A percentile compares a stretch with the other conserved stretches of the same genome.
Evolutionary conservation across 2,888 invertebrate genomes (phyloP).

Genomic region (Keiferia lycopersicella): DNA sequence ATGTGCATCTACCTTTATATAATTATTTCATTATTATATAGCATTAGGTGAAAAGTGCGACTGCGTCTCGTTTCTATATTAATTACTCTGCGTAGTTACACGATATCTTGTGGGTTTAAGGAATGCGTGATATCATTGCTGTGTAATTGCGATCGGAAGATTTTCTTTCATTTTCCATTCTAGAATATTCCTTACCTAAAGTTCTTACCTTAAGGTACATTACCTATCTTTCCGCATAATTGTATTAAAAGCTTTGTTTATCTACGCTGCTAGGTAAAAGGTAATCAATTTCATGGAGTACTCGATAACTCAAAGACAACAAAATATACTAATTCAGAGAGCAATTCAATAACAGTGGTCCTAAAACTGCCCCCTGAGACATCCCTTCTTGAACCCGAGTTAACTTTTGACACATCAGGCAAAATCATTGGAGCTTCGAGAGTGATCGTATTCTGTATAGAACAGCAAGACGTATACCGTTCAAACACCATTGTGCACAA

Average conservation of each 20-base stretch:
- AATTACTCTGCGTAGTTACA: constrained; percentile 15
- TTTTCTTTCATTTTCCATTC: not conserved
- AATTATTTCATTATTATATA: constrained; percentile 27
- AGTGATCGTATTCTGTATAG: too few relatives aligned
- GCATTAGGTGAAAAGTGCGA: constrained; percentile 26
- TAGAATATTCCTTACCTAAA: too few relatives aligned
- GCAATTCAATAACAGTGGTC: not conserved
- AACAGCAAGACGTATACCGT: too few relatives aligned
- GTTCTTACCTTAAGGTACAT: too few relatives aligned
- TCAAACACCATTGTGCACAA: not conserved
- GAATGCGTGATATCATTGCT: constrained; percentile 13
- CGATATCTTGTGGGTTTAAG: constrained; percentile 14
- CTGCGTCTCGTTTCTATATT: constrained; percentile 8
- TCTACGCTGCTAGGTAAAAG: too few relatives aligned
- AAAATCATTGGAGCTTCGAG: too few relatives aligned
- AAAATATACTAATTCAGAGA: too few relatives aligned
- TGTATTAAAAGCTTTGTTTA: too few relatives aligned
- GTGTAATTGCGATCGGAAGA: constrained; percentile 3
- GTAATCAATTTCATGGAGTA: too few relatives aligned
- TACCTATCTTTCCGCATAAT: too few relatives aligned
- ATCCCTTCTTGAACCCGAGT: not conserved
- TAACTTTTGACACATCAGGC: too few relatives aligned
- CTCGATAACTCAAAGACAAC: too few relatives aligned
- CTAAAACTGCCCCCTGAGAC: not conserved
- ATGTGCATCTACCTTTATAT: not conserved